These are phyloP conservation scores for Lithophane socia DNA, from an alignment of 2,888 invertebrate genomes.

Conservation along the genomic window DNA sequence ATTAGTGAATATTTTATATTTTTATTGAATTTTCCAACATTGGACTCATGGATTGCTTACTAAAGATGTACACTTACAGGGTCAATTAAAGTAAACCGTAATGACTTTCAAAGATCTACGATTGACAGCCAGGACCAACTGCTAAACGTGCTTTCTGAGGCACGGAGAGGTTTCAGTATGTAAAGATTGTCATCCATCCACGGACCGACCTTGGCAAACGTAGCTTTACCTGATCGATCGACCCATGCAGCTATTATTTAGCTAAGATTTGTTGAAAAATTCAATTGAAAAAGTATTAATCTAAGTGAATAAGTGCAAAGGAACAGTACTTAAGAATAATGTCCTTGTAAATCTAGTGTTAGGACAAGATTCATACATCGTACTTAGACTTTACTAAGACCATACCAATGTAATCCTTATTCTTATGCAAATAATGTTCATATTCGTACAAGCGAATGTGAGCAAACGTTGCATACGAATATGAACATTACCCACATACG, in stretches of 20 bases:
- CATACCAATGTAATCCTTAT: not conserved
- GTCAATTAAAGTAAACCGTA: too few species aligned
- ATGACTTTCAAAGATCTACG: too few species aligned
- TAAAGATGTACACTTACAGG: not conserved
- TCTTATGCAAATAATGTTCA: not conserved
- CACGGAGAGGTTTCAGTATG: too few species aligned
- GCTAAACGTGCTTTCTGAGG: too few species aligned
- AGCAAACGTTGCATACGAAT: not conserved
- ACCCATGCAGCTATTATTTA: too few species aligned
- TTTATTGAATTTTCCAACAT: constrained; percentile 24
- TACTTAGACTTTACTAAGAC: not conserved
- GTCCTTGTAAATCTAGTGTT: constrained; percentile 32
- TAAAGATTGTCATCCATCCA: not conserved
- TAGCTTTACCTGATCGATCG: not conserved
- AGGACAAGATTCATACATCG: not conserved
- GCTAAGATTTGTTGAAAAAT: constrained; percentile 19
- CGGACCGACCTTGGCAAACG: too few species aligned
- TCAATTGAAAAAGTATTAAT: not conserved
- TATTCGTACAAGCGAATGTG: not conserved
- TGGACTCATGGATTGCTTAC: too few species aligned
- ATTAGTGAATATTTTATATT: not conserved
- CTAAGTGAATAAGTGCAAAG: constrained; percentile 1
- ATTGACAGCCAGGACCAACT: too few species aligned
- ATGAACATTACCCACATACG: fast-evolving
- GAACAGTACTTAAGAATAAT: constrained; percentile 25